Conservation (phyloP, 2,888 invertebrate genomes). For the Branchipolynoe longqiensis region DNA sequence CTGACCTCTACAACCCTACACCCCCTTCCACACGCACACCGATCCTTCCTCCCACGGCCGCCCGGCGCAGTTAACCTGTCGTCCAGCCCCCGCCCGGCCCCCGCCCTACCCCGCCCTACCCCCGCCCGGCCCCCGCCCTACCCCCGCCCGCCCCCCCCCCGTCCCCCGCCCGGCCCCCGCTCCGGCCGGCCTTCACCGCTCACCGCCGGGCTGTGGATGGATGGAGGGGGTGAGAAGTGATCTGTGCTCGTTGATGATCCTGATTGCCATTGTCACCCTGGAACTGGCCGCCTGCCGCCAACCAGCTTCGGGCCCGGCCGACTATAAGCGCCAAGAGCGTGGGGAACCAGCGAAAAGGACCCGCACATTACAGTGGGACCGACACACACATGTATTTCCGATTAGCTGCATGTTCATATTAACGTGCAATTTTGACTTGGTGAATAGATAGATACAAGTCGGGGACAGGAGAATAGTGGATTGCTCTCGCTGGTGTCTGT, state of each 20-base stretch:
- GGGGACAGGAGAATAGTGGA: too few species aligned
- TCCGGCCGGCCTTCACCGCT: not conserved
- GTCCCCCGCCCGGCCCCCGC: not conserved
- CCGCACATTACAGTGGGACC: too few species aligned
- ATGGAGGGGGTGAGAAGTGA: not conserved
- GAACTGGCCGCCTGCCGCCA: not conserved
- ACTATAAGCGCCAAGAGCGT: too few species aligned
- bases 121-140: not conserved
- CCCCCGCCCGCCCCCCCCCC: not conserved
- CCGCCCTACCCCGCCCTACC: not conserved
- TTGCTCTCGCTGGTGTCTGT: too few species aligned
- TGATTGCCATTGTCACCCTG: constrained; percentile 24
- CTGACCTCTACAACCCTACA: not conserved
- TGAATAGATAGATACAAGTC: too few species aligned
- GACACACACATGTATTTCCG: too few species aligned
- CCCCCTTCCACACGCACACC: not conserved
- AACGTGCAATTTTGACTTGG: too few species aligned
- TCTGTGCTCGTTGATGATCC: constrained; percentile 42
- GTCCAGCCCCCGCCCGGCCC: not conserved
- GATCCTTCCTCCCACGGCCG: not conserved
- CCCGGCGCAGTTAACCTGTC: not conserved
- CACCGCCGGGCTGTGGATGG: not conserved
- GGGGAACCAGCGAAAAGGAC: too few species aligned
- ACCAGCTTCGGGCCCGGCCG: too few species aligned
- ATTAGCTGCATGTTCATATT: too few species aligned